Conservation (phyloP, 2,113 vertebrate species). For the Fregetta grallaria region DNA sequence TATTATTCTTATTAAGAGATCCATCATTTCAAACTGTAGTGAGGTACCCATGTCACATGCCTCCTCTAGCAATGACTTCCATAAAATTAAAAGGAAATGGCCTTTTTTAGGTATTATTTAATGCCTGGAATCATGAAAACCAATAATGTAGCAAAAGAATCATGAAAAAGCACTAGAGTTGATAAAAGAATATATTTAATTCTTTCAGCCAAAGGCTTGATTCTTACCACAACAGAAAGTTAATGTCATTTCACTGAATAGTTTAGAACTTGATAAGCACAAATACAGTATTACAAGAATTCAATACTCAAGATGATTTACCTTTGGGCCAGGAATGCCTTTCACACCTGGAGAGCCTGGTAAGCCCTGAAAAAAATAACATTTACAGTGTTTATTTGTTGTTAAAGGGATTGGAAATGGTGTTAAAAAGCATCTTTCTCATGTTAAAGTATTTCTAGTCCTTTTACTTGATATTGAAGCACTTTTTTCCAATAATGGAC, state of each 20-base stretch:
- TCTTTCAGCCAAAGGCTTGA: background rate
- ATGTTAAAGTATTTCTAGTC: background rate
- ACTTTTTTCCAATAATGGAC: background rate
- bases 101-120: background rate
- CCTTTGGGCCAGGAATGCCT: constrained; percentile 87
- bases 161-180: background rate
- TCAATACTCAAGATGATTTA: constrained; percentile 38
- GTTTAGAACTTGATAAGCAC: background rate
- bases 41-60: background rate
- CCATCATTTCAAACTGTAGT: background rate
- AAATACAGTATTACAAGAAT: background rate
- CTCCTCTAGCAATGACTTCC: background rate
- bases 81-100: background rate
- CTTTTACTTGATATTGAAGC: background rate
- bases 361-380: constrained; percentile 81
- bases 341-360: constrained; percentile 88
- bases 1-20: background rate
- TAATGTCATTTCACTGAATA: background rate
- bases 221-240: background rate
- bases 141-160: background rate
- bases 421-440: background rate
- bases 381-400: background rate
- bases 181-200: background rate
- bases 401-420: background rate
- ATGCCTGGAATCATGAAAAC: background rate